Evolutionary conservation across 2,797 vertebrate species (phyloP), one percentile per base, ranked within the genome.

Genomic region (Spinus olivaceus): DNA sequence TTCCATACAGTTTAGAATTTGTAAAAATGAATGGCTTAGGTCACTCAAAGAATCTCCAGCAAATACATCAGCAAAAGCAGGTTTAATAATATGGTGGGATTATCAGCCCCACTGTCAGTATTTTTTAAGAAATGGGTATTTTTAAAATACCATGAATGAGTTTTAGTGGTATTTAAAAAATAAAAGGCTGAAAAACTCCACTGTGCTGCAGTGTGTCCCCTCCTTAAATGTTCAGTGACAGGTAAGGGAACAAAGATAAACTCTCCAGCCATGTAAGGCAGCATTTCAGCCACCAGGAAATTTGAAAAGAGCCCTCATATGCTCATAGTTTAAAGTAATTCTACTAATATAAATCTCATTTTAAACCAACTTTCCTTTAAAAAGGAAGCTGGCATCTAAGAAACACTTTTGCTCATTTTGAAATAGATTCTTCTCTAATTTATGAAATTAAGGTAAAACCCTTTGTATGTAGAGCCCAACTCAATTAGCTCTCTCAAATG

Each of bases 371-470:
- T 80, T 90, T 9, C 28, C 42, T 88, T 88, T 91, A 78, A 79
- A 96, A 72, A 57, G 41, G 24, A 89, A 44, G 32, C 33, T 50
- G 33, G 25, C 17, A 27, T 81, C 61, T 74, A 28, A 92, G 53
- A 83, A 7, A 35, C 35, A 32, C 15, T 92, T 92, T 88, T 90
- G 23, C 66, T 90, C 14, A 41, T 83, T 94, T 86, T 80, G 44
- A 89, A 92, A 94, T 37, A 77, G 39, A 81, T 78, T 91, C n/a
- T 86, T 88, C 87, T 65, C 32, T 81, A 69, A 91, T 84, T 84
- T 86, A 86, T 70, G n/a, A 90, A 86, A 94, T 91, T 21, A 93
- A 71, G 47, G 39, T 90, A 92, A 93, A 88, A 64, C 11, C 65
- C 33, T 78, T 86, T 81, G 25, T 81, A 59, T 79, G 25, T 81